These are phyloP conservation scores for Panopea generosa DNA, from an alignment of 2,888 invertebrate species.

Conservation along the genomic window DNA sequence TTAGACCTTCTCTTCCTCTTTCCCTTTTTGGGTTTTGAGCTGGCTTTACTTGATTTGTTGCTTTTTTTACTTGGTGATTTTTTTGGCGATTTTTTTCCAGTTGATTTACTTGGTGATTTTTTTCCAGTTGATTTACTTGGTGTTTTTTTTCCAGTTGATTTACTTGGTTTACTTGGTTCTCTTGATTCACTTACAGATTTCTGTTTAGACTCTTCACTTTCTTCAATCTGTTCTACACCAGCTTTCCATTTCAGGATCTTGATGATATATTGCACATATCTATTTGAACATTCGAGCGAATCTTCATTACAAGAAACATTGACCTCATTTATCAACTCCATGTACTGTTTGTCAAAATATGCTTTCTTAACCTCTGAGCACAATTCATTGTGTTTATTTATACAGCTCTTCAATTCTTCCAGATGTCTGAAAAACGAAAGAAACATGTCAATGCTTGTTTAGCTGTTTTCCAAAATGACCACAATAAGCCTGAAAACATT, in stretches of 20 bases:
- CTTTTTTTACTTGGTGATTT: neutral
- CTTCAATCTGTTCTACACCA: too few relatives aligned
- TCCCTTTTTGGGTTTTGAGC: neutral
- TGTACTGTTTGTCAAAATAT: slow-evolving; percentile 11
- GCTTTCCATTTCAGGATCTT: slow-evolving; percentile 49
- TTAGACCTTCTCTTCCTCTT: too few relatives aligned
- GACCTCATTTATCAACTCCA: neutral
- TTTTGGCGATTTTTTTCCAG: too few relatives aligned
- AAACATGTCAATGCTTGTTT: neutral
- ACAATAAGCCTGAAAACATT: too few relatives aligned
- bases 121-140: neutral
- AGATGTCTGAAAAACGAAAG: slow-evolving; percentile 40
- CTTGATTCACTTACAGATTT: neutral
- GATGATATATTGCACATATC: slow-evolving; percentile 28
- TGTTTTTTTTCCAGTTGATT: too few relatives aligned
- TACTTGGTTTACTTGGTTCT: neutral
- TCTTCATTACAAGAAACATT: slow-evolving; percentile 30
- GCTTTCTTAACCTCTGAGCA: slow-evolving; percentile 28
- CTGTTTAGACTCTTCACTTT: neutral
- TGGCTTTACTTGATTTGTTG: neutral
- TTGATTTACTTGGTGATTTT: neutral
- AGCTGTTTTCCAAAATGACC: neutral
- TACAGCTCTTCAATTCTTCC: slow-evolving; percentile 19
- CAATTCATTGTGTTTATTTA: slow-evolving; percentile 29
- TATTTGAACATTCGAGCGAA: slow-evolving; percentile 27